Base-by-base conservation (phyloP, 2,888 invertebrate genomes). In the Melipona beecheii region DNA sequence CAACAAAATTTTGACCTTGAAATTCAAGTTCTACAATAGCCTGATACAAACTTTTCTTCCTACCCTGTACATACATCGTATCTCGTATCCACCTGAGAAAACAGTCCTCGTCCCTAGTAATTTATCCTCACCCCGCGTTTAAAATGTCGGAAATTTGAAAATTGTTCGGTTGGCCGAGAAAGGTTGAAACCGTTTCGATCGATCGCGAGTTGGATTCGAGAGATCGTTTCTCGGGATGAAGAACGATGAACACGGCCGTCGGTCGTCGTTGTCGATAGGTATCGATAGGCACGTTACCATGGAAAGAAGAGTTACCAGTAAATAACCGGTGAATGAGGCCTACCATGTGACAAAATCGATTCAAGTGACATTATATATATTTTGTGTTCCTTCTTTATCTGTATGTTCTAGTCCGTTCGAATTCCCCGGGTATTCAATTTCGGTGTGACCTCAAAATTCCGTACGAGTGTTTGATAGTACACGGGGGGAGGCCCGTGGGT, bases 271-370 rank as follows among this genome's bases (percentile, higher is more conserved):
- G n/a, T 52, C 49, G 52, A 54, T 80, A 56, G 73, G 64, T 70
- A 85, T 86, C 83, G 88, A 86, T 72, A 72, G n/a, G 4, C 27
- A 49, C 58, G 92, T 92, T 89, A 86, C 90, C 89, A 92, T 89
- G 91, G 91, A 81, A 84, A 81, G 65, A 71, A 65, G 69, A 52
- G 31, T 66, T 60, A 17, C 52, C 71, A 66, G 83, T 87, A 91
- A 91, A 92, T 89, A 91, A 82, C 84, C 43, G 43, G 82, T 91
- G 90, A 88, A 90, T 87, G 83, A 79, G 87, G 90, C 87, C 85
- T 89, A 87, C 87, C 92, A 93, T 93, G 92, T 93, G 91, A 93
- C 91, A 91, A 93, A 93, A 93, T 93, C 92, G 85, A 88, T 92
- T 91, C 91, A 88, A 92, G 92, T 93, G 90, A 92, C 82, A 89